Percentiles rank a stretch among this genome's conserved stretches.
These are phyloP conservation scores for Amphiduros pacificus DNA, from an alignment of 2,888 invertebrate genomes.

Conservation along the genomic window DNA sequence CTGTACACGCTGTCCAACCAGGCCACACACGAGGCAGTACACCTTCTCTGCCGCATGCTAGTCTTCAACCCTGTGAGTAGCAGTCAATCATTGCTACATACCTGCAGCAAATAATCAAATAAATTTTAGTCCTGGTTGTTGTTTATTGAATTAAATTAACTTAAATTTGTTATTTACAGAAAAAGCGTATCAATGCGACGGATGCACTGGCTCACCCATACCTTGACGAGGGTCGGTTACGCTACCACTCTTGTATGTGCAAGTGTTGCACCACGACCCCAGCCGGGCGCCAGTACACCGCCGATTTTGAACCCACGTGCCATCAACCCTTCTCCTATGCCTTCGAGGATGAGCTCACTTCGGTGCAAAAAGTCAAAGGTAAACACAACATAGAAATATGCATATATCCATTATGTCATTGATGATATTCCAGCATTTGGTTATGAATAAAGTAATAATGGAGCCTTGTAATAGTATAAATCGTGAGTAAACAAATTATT, in stretches of 20 bases:
- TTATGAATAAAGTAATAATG: background rate
- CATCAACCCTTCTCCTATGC: slow-evolving; percentile 75
- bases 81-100: background rate
- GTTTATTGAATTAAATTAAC: background rate
- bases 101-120: background rate
- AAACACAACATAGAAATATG: no score
- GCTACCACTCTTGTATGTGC: slow-evolving; percentile 99
- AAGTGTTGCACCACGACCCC: slow-evolving; percentile 87
- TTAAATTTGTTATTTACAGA: slow-evolving; percentile 62
- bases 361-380: slow-evolving; percentile 76
- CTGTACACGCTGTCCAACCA: slow-evolving; percentile 90
- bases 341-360: slow-evolving; percentile 33
- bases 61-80: slow-evolving; percentile 91
- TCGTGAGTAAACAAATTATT: background rate
- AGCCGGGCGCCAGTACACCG: slow-evolving; percentile 72
- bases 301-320: slow-evolving; percentile 89
- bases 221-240: slow-evolving; percentile 93
- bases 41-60: slow-evolving; percentile 94
- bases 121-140: background rate
- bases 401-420: background rate
- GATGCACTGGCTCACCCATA: slow-evolving; percentile 97
- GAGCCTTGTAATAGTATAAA: background rate
- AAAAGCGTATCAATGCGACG: slow-evolving; percentile 90
- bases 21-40: slow-evolving; percentile 97
- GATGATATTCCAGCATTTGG: background rate